Conservation (phyloP, 2,888 invertebrate species). For the Dolomedes plantarius region DNA sequence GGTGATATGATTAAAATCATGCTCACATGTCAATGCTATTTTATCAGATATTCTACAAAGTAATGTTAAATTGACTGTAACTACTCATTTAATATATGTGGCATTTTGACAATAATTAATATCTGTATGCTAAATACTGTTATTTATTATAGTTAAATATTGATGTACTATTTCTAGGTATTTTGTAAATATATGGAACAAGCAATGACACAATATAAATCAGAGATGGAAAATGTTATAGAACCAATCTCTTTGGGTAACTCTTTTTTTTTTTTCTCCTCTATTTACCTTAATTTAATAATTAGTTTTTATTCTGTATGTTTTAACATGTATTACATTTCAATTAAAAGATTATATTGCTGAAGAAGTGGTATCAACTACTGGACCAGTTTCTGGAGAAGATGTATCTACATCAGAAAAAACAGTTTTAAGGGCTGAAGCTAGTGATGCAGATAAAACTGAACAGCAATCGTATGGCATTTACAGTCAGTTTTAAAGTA, state of each 20-base stretch:
- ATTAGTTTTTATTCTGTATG: no score
- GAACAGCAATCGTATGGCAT: slow-evolving; percentile 21
- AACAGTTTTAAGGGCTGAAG: background rate
- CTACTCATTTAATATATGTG: no score
- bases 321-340: no score
- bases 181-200: slow-evolving; percentile 53
- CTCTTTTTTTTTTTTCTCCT: no score
- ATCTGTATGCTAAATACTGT: no score
- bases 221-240: background rate
- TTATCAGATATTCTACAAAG: no score
- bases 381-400: background rate
- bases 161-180: slow-evolving; percentile 22
- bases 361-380: slow-evolving; percentile 56
- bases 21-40: no score
- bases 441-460: background rate
- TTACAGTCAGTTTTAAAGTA: slow-evolving; percentile 2
- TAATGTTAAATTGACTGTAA: no score
- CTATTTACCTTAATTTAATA: no score
- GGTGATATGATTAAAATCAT: no score
- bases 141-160: no score
- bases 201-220: slow-evolving; percentile 23
- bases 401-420: background rate
- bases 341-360: slow-evolving; percentile 42
- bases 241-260: slow-evolving; percentile 30
- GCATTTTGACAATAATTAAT: no score